Evolutionary conservation across 2,797 vertebrate genomes (phyloP), one percentile per base, ranked within the genome.

Genomic region (Sternarchorhynchus goeldii): DNA sequence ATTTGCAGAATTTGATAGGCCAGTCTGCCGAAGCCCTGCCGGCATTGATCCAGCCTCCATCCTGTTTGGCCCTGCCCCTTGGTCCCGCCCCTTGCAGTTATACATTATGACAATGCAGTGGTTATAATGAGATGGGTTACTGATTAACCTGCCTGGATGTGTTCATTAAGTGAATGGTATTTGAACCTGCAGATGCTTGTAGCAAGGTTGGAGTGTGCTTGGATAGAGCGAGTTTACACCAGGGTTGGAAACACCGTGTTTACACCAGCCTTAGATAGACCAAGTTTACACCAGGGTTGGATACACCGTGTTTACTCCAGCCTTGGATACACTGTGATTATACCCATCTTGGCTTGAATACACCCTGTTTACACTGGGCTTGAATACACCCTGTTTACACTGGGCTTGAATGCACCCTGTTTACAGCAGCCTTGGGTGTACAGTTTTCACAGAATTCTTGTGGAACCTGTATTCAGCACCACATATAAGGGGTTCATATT

Each of bases 1-100:
- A 55, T 84, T 81, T 79, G 66, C 70, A 75, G 36, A 72, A 79
- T 79, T 32, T 50, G 53, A 78, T 79, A 77, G 55, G 58, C 76
- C 58, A 16, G 75, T 53, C 74, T 83, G 56, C 75, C 68, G 69
- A 69, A 25, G 63, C 31, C 45, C 65, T 60, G 55, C 39, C 25
- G 69, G 83, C 74, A 64, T 79, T 77, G 73, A 73, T 25, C 25
- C 31, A 41, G 58, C 39, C 66, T 80, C 66, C 31, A 8, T 20
- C 55, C 66, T 76, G 45, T 72, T 45, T 59, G 25, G 53, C 25
- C 25, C 25, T 1, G 25, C 25, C 25, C 25, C 25, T 25, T 25
- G 65, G 63, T 21, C 8, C 67, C 74, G 32, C 34, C 59, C 62
- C 58, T 60, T 71, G 53, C 41, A 41, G 76, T 64, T 4, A 56